These are phyloP conservation scores for Drosophila lutescens DNA, from an alignment of 2,888 invertebrate genomes.

Conservation along the genomic window DNA sequence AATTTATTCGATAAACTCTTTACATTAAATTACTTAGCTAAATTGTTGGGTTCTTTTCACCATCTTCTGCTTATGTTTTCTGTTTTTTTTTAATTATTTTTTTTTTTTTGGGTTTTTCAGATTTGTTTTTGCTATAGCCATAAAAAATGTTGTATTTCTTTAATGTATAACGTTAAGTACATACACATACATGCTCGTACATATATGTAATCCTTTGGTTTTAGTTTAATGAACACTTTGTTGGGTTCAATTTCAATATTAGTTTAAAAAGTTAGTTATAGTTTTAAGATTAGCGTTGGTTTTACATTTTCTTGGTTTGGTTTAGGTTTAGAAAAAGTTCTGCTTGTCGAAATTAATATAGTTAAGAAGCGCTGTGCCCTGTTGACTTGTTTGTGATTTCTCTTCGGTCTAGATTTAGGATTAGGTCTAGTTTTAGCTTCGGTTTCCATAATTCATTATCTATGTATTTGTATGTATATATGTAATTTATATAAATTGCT, in stretches of 20 bases:
- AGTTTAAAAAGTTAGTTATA: slow-evolving; percentile 72
- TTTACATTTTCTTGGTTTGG: slow-evolving; percentile 47
- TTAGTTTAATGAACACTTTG: slow-evolving; percentile 83
- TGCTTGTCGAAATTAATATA: slow-evolving; percentile 59
- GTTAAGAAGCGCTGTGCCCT: slow-evolving; percentile 79
- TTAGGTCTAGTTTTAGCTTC: slow-evolving; percentile 38
- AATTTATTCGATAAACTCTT: slow-evolving; percentile 71
- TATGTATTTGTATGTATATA: slow-evolving; percentile 46
- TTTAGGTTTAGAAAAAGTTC: slow-evolving; percentile 64
- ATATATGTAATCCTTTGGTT: slow-evolving; percentile 38
- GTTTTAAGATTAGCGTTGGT: slow-evolving; percentile 69
- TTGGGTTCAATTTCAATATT: slow-evolving; percentile 82
- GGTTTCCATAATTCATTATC: slow-evolving; percentile 40
- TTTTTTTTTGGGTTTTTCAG: slow-evolving; percentile 21
- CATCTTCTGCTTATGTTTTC: slow-evolving; percentile 21
- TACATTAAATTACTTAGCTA: slow-evolving; percentile 72
- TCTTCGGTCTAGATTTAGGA: slow-evolving; percentile 40
- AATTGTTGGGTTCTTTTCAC: slow-evolving; percentile 55
- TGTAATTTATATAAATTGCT: slow-evolving; percentile 65
- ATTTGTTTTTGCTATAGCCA: slow-evolving; percentile 62
- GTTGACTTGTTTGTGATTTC: slow-evolving; percentile 68
- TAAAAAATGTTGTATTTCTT: slow-evolving; percentile 69
- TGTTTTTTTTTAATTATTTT: slow-evolving; percentile 19
- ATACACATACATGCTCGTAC: slow-evolving; percentile 31
- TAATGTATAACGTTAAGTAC: slow-evolving; percentile 46